Base-by-base conservation (phyloP, 2,888 invertebrate species). In the Eretmocerus hayati region DNA sequence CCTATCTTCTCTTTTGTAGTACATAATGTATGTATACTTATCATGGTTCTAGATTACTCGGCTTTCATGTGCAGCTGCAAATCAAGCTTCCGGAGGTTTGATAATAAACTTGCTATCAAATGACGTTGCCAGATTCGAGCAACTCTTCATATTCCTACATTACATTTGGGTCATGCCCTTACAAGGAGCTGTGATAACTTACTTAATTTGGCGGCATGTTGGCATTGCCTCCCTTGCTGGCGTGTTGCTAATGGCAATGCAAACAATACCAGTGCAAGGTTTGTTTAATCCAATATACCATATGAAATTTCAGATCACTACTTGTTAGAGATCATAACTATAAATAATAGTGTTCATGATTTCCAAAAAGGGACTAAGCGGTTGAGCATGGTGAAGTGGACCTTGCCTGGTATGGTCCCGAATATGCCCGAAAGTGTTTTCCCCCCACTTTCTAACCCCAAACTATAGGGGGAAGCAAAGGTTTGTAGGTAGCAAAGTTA, bases 51-150 rank as follows among this genome's bases (percentile, higher is more conserved):
- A 72, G 70, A 73, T 78, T 16, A 63, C 81, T 32, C 69, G 73
- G 18, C 62, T 81, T 33, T 68, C 69, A 16, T 59, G 59, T 43
- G 57, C 58, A 19, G 58, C 63, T 8, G 58, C 62, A 18, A 71
- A 53, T 55, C 55, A 60, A 43, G 58, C 62, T 23, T 64, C 64
- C 4, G 63, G 65, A 71, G 90, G 90, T 0, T 85, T 89, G 69
- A 81, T 91, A 59, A 83, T 90, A 39, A 91, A 90, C 67, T 71
- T 91, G 48, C 76, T 91, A 73, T 88, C 90, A 1, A 90, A 90
- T 61, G 91, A 91, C 65, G 89, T 90, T 3, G 83, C 83, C 59
- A 78, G 89, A 54, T 88, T 90, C 65, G 90, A 90, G 64, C 71
- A 82, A 68, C 80, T 83, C 19, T 77, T 83, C 18, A 60, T 81